Evolutionary conservation across 2,888 invertebrate species (phyloP), one percentile per base, ranked within the genome.

Genomic region (Melinopterus prodromus): DNA sequence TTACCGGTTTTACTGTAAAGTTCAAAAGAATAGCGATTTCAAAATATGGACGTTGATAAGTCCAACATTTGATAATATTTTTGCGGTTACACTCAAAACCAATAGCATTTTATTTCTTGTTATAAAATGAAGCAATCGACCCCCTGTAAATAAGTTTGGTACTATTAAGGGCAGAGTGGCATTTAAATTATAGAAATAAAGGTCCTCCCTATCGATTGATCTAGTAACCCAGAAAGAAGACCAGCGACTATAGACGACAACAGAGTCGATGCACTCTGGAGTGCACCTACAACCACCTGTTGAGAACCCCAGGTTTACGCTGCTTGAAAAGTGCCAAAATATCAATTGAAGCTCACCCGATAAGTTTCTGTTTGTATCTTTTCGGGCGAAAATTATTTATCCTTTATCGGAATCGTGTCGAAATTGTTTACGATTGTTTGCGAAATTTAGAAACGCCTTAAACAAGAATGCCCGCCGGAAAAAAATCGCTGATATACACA

Each of bases 281-380:
- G 53, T 53, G 53, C 53, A 53, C 53, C 53, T 53, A 53, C 53
- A 53, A 53, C 53, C 53, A 53, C 53, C 53, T 53, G 53, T 53
- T 53, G 53, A 53, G 53, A 53, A 53, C 53, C 53, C 53, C 53
- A 53, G 53, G 12, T 53, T 9, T 53, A 53, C 9, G 9, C 53
- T 9, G 53, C 53, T 53, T 9, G 53, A 53, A 53, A 53, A 53
- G 53, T 53, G 53, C 53, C 53, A 53, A 7, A 9, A 53, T 53
- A 9, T 53, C 53, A 26, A 26, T 26, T 26, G 26, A 53, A 53
- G 5, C 9, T 9, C 53, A 53, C 53, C 9, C 9, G 53, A 53
- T 53, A 53, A 53, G 53, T 53, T 53, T 53, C 12, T 12, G 53
- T 9, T 9, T 53, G 12, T 53, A 53, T 53, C 26, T 53, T 53